Conservation (phyloP, 2,888 invertebrate species). For the Cantharis rustica region DNA sequence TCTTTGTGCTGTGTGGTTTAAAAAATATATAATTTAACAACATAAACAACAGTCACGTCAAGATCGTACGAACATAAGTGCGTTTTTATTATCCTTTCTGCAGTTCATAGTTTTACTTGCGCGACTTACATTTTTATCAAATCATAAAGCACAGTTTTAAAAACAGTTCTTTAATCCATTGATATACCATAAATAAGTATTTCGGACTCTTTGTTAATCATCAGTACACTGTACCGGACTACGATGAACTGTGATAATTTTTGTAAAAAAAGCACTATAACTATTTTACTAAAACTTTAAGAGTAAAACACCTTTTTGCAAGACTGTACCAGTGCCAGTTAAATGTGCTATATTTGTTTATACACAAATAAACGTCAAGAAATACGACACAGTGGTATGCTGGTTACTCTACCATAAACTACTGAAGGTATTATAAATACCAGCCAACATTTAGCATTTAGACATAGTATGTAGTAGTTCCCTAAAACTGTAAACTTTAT, state of each 20-base stretch:
- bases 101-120: background rate
- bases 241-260: too few relatives aligned
- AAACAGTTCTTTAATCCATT: background rate
- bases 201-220: background rate
- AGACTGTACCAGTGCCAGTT: background rate
- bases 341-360: background rate
- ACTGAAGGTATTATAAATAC: background rate
- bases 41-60: background rate
- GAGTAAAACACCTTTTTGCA: background rate
- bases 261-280: too few relatives aligned
- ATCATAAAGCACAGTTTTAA: background rate
- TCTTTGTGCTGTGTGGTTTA: background rate
- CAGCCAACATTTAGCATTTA: too few relatives aligned
- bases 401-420: background rate
- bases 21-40: background rate
- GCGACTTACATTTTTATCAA: background rate
- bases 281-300: background rate
- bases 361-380: background rate
- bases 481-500: background rate
- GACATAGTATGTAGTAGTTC: background rate
- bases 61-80: background rate
- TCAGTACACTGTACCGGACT: background rate
- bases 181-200: background rate
- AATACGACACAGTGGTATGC: background rate
- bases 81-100: background rate